Evolutionary conservation across 2,797 vertebrate genomes (phyloP).

Genomic region (Enteromius mattozi): DNA sequence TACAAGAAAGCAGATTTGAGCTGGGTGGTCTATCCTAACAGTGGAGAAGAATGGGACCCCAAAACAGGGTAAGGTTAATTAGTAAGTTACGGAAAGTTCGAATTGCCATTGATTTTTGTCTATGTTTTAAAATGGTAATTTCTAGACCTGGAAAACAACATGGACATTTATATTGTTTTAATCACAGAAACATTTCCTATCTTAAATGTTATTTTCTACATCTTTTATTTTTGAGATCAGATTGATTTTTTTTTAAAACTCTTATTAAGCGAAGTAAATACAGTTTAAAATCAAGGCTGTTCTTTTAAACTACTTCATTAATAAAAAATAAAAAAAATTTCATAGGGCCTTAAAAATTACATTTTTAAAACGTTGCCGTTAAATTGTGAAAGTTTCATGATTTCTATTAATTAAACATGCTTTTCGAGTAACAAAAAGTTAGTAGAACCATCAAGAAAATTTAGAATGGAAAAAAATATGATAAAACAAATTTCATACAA

Average conservation of each 20-base stretch:
- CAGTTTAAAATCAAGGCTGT: background rate
- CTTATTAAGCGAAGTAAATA: background rate
- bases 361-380: background rate
- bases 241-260: background rate
- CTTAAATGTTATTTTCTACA: background rate
- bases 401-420: background rate
- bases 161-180: constrained; percentile 4
- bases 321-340: background rate
- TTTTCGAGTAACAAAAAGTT: background rate
- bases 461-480: too few species aligned
- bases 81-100: background rate
- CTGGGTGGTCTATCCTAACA: constrained; percentile 87
- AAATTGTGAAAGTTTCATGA: background rate
- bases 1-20: constrained; percentile 64
- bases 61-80: constrained; percentile 71
- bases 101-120: background rate
- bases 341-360: background rate
- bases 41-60: constrained; percentile 78
- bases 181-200: background rate
- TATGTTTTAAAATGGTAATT: background rate
- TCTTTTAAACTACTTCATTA: background rate
- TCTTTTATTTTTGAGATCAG: background rate
- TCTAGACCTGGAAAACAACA: background rate
- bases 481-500: too few species aligned
- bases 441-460: too few species aligned